phyloP scores from a whole-genome alignment of 2,113 vertebrate genomes.

The Gobio gobio region DNA sequence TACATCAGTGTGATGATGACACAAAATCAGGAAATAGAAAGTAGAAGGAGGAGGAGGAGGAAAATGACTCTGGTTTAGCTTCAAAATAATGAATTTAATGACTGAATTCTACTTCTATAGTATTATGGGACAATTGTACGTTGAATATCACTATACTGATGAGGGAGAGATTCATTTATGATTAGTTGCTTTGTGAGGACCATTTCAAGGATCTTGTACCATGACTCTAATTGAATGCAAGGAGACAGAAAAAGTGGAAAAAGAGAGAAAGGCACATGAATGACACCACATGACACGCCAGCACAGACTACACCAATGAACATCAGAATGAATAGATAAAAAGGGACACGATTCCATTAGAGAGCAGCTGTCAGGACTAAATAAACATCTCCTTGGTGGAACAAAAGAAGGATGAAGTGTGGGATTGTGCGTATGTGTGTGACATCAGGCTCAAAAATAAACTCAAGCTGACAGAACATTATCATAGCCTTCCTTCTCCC shows the following conservation, averaged over 20 bases:
- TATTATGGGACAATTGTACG: background rate
- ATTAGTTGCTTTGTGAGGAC: background rate
- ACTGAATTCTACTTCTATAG: background rate
- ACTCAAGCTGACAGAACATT: slow-evolving; percentile 51
- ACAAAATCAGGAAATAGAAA: slow-evolving; percentile 30
- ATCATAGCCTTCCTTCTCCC: slow-evolving; percentile 50
- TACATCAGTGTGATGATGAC: background rate
- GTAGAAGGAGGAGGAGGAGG: background rate
- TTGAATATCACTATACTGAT: background rate
- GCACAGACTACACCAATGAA: slow-evolving; percentile 34
- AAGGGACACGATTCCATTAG: slow-evolving; percentile 47
- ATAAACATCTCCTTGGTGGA: slow-evolving; percentile 47
- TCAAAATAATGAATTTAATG: background rate
- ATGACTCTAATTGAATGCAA: slow-evolving; percentile 31
- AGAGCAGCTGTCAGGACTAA: slow-evolving; percentile 56
- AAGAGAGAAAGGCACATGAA: slow-evolving; percentile 18
- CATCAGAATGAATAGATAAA: slow-evolving; percentile 54
- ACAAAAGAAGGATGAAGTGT: slow-evolving; percentile 51
- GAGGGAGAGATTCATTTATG: slow-evolving; percentile 24
- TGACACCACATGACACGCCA: slow-evolving; percentile 41
- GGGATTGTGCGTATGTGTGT: slow-evolving; percentile 10
- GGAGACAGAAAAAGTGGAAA: background rate
- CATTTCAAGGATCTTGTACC: slow-evolving; percentile 28
- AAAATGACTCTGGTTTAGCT: background rate
- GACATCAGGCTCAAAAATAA: slow-evolving; percentile 45